Conservation (phyloP, 2,113 vertebrate genomes). For the Limnothrissa miodon region DNA sequence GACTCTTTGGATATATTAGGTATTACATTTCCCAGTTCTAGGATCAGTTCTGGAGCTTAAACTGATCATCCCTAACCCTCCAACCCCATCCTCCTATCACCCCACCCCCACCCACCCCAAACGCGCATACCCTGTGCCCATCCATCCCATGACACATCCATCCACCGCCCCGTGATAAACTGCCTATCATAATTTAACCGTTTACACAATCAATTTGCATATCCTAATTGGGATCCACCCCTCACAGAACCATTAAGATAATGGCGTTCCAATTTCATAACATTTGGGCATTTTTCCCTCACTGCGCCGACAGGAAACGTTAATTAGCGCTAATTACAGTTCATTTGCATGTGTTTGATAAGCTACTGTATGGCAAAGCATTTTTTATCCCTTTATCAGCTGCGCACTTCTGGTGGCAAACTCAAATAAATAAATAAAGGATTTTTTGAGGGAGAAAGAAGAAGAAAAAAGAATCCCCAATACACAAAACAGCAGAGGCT, state of each 20-base stretch:
- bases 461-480: neutral
- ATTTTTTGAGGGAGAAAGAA: neutral
- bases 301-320: slow-evolving; percentile 84
- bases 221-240: slow-evolving; percentile 89
- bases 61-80: slow-evolving; percentile 8
- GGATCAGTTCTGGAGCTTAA: slow-evolving; percentile 19
- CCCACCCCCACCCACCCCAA: neutral
- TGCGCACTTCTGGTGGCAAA: slow-evolving; percentile 77
- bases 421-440: slow-evolving; percentile 33
- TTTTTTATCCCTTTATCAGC: slow-evolving; percentile 82
- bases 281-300: slow-evolving; percentile 88
- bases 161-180: slow-evolving; percentile 74
- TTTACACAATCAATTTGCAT: slow-evolving; percentile 86
- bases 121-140: neutral
- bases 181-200: slow-evolving; percentile 86
- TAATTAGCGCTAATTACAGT: slow-evolving; percentile 92
- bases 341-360: slow-evolving; percentile 95
- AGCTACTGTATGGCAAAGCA: slow-evolving; percentile 79
- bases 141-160: slow-evolving; percentile 75
- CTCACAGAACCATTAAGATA: slow-evolving; percentile 92
- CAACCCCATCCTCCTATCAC: neutral
- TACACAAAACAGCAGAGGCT: neutral
- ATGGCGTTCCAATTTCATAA: slow-evolving; percentile 89
- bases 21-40: slow-evolving; percentile 6
- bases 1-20: neutral